Base-by-base conservation (phyloP, 2,888 invertebrate species). In the Endotricha flammealis region DNA sequence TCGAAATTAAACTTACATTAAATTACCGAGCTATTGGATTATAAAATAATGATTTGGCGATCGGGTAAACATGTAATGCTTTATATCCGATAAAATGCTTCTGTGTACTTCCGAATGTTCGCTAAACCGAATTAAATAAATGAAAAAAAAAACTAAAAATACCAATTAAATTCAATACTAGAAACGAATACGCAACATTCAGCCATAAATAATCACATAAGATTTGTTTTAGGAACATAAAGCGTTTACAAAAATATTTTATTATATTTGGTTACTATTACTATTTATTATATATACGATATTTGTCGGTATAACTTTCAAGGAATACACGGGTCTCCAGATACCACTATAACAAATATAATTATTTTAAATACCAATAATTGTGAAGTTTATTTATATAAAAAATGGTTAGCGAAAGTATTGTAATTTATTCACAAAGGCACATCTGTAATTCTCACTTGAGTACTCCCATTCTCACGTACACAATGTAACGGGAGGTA, bases 201-300 rank as follows among this genome's bases (percentile, higher is more conserved):
- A 49, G 43, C 47, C 52, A 50, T 43, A 47, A 53, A 53, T 41
- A 55, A 63, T 61, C 57, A 61, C 62, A 62, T 57, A 53, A 57
- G 43, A 60, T 52, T 59, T 53, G 53, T 52, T 59, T 55, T 73
- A 79, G 79, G 79, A 79, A 79, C 79, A 73, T 69, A 68, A 66
- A 41, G 59, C 43, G 54, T 56, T 57, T 65, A 74, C 69, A 77
- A 75, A 77, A 79, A 76, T 74, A 74, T 68, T 60, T 55, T 48
- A 32, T 59, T 59, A n/a, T 57, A 66, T 76, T 76, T 76, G 76
- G 66, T 72, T n/a, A 64, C 63, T 65, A 64, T 66, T 56, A 61
- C 50, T 57, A 55, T 40, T 28, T 29, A 35, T 29, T 35, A 22
- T 10, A 32, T 16, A 16, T 12, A 27, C 27, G 4, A 32, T 32